Evolutionary conservation across 2,888 invertebrate genomes (phyloP).

Genomic region (Linnaemya tessellans): DNA sequence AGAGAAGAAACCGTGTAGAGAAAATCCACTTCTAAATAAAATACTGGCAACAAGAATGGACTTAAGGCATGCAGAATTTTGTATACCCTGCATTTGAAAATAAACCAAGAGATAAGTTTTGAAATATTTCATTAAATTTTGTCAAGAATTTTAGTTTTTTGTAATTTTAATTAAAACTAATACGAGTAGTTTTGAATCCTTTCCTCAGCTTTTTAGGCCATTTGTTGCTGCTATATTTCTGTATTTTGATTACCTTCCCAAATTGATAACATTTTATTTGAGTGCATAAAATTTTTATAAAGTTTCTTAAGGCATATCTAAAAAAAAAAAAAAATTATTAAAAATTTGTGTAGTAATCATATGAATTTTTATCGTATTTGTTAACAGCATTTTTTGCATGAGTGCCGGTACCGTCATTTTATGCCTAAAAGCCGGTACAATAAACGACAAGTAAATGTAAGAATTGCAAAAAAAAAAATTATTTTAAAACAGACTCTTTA

Average conservation of each 20-base stretch:
- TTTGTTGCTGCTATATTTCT: too few relatives aligned
- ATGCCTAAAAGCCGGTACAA: conserved; percentile 1
- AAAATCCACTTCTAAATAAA: neutral
- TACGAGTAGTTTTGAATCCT: too few relatives aligned
- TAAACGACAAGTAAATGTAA: conserved; percentile 27
- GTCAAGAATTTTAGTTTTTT: too few relatives aligned
- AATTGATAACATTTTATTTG: too few relatives aligned
- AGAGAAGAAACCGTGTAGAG: conserved; percentile 10
- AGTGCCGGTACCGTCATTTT: conserved; percentile 18
- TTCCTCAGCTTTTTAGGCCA: too few relatives aligned
- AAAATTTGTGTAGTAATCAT: conserved; percentile 28
- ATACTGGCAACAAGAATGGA: neutral
- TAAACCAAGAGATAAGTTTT: neutral
- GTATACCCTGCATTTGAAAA: neutral
- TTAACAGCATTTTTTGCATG: conserved; percentile 25
- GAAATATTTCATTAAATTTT: neutral
- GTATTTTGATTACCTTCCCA: too few relatives aligned
- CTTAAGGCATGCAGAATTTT: neutral
- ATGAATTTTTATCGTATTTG: conserved; percentile 37
- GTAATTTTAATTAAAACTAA: too few relatives aligned
- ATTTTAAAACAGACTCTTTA: conserved; percentile 30
- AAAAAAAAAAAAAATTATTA: neutral
- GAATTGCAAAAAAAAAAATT: neutral
- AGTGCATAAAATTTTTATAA: neutral
- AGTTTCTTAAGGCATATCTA: neutral